Evolutionary conservation across 1,140 invertebrate species (phyloP).

Genomic region (Hormaphis cornu): DNA sequence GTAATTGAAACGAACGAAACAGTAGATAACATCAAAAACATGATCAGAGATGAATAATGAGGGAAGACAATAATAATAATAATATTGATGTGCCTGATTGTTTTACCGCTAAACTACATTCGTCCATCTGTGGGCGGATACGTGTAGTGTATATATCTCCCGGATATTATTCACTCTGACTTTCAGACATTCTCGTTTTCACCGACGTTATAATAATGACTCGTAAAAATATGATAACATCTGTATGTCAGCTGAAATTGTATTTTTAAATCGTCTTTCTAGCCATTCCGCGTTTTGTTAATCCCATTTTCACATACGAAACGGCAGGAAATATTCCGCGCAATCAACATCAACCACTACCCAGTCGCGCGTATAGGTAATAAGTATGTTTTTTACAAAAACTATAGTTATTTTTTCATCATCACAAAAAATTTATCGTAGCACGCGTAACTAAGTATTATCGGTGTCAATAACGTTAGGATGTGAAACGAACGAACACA

Average conservation of each 20-base stretch:
- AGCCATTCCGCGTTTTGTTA: no score
- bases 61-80: background rate
- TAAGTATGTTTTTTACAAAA: no score
- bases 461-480: background rate
- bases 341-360: no score
- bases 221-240: background rate
- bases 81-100: background rate
- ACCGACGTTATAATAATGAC: background rate
- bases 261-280: background rate
- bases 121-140: background rate
- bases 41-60: background rate
- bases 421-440: no score
- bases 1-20: no score
- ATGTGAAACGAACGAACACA: background rate
- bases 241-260: background rate
- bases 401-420: no score
- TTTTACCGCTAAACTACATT: background rate
- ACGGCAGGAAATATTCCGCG: no score
- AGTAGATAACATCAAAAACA: no score
- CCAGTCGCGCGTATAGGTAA: no score
- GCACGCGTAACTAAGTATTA: no score
- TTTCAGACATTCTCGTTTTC: constrained; percentile 20
- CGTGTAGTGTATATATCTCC: no score
- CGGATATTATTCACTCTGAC: constrained; percentile 27
- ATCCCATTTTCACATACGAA: no score